Percentiles rank a stretch among this genome's conserved stretches.
Evolutionary conservation across 2,113 vertebrate genomes (phyloP).

Genomic region (Sclerurus mexicanus): DNA sequence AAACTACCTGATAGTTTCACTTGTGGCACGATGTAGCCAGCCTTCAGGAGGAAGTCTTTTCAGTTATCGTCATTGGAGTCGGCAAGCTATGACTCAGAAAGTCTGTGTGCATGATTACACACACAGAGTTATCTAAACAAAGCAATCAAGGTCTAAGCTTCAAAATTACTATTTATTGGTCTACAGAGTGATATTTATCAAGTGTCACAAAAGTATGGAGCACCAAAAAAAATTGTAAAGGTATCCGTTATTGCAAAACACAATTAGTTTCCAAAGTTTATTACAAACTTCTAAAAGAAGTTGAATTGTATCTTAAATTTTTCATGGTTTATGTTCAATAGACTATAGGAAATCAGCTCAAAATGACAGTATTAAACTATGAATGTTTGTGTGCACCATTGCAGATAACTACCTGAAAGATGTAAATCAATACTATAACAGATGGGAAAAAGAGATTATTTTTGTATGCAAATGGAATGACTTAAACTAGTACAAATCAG

Average conservation of each 20-base stretch:
- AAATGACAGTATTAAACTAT: conserved; percentile 42
- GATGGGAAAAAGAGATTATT: conserved; percentile 52
- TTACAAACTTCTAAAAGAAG: conserved; percentile 20
- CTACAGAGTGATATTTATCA: background rate
- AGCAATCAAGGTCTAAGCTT: background rate
- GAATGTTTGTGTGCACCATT: conserved; percentile 32
- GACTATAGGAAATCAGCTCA: conserved; percentile 26
- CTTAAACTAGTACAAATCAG: conserved; percentile 39
- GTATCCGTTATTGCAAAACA: background rate
- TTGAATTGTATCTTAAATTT: conserved; percentile 4
- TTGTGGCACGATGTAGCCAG: background rate
- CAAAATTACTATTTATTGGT: background rate
- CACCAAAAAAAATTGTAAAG: background rate
- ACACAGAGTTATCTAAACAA: conserved; percentile 15
- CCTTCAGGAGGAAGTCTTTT: background rate
- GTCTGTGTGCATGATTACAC: background rate
- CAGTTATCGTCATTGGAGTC: background rate
- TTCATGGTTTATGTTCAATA: conserved; percentile 42
- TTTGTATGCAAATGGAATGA: conserved; percentile 54
- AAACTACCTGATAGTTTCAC: background rate
- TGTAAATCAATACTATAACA: conserved; percentile 59
- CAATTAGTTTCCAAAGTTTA: background rate
- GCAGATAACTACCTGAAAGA: conserved; percentile 55
- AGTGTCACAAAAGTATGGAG: background rate
- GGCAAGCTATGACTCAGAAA: background rate